A percentile compares a stretch with the other conserved stretches of the same genome.
Conservation (phyloP, 2,797 vertebrate species). For the Melanogrammus aeglefinus region DNA sequence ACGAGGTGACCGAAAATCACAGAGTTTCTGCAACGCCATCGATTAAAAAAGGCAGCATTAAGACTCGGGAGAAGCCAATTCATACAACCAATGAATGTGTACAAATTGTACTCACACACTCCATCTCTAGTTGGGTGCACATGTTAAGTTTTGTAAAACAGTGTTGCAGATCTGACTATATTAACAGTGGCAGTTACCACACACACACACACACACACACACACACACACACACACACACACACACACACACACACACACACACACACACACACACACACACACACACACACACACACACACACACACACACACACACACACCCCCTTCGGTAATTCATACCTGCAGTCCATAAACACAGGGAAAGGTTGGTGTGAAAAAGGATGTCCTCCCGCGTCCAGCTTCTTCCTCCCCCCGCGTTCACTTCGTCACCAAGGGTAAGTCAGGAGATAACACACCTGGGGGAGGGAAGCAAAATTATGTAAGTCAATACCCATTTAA, state of each 20-base stretch:
- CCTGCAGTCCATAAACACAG: conserved; percentile 77
- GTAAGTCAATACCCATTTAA: neutral
- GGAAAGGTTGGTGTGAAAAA: conserved; percentile 45
- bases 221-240: too few species aligned
- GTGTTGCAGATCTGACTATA: too few species aligned
- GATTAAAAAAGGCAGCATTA: neutral
- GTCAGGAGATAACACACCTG: conserved; percentile 48
- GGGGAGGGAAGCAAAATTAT: conserved; percentile 2
- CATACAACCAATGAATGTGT: neutral
- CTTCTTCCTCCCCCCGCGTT: conserved; percentile 29
- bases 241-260: too few species aligned
- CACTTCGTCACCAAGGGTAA: neutral
- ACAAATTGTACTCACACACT: neutral
- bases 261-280: too few species aligned
- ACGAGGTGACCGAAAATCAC: neutral
- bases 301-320: conserved; percentile 7
- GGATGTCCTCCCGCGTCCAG: conserved; percentile 22
- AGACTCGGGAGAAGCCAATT: neutral
- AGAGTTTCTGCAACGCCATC: neutral
- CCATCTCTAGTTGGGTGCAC: neutral
- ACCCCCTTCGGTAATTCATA: conserved; percentile 36
- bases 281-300: conserved; percentile 10
- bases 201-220: neutral
- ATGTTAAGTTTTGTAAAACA: neutral
- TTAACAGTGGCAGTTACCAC: too few species aligned